A percentile compares a stretch with the other conserved stretches of the same genome.
Conservation (phyloP, 2,888 invertebrate genomes). For the Ametastegia equiseti region DNA sequence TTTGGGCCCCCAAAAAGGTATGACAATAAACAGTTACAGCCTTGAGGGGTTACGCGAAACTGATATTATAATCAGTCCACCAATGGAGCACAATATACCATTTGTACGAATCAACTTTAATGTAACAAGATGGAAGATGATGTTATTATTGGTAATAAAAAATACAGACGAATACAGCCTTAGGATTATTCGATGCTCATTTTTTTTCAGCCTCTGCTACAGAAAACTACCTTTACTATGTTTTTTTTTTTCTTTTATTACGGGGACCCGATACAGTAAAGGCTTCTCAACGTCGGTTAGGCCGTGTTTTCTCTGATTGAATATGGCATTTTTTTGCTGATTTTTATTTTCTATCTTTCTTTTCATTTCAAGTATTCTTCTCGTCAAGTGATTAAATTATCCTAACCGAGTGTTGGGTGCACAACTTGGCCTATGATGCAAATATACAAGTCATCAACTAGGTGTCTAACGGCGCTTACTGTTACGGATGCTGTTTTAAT, state of each 20-base stretch:
- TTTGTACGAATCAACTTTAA: neutral
- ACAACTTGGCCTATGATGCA: constrained; percentile 20
- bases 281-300: constrained; percentile 27
- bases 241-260: constrained; percentile 12
- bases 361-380: constrained; percentile 17
- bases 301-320: constrained; percentile 12
- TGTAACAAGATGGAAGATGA: neutral
- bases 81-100: neutral
- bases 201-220: constrained; percentile 26
- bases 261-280: neutral
- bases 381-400: neutral
- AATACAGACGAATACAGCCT: constrained; percentile 24
- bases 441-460: constrained; percentile 16
- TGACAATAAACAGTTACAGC: neutral
- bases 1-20: neutral
- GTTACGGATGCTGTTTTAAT: constrained; percentile 32
- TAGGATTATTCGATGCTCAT: constrained; percentile 32
- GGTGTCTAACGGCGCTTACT: constrained; percentile 29
- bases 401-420: constrained; percentile 31
- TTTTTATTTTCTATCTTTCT: neutral
- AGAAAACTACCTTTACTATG: neutral
- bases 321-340: neutral
- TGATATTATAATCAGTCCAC: constrained; percentile 11
- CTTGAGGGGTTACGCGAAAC: neutral
- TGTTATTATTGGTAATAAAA: neutral